phyloP scores from a whole-genome alignment of 2,797 vertebrate genomes.

The Aeoliscus strigatus region DNA sequence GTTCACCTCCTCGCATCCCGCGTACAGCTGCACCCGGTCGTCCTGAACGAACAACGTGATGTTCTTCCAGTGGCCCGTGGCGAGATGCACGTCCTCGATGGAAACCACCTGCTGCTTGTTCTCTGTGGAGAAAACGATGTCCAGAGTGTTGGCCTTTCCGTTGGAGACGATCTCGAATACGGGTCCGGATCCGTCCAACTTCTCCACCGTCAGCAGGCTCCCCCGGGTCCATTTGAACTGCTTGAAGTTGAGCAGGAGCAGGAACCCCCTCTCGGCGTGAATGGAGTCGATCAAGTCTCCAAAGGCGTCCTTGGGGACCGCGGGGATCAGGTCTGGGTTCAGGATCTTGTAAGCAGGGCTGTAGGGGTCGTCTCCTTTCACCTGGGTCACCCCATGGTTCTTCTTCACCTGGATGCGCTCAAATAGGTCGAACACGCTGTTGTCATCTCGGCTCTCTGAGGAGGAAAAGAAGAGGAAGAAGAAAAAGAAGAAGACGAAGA shows the following conservation, averaged over 20 bases:
- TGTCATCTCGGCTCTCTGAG: slow-evolving; percentile 80
- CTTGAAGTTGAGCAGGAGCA: slow-evolving; percentile 87
- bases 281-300: slow-evolving; percentile 79
- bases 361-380: slow-evolving; percentile 86
- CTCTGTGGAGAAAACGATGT: slow-evolving; percentile 88
- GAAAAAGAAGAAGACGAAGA: slow-evolving; percentile 10
- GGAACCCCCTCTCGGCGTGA: slow-evolving; percentile 85
- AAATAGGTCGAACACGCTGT: slow-evolving; percentile 85
- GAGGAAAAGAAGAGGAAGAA: slow-evolving; percentile 23
- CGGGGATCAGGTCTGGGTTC: slow-evolving; percentile 89
- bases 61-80: slow-evolving; percentile 92
- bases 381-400: slow-evolving; percentile 85
- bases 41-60: slow-evolving; percentile 89
- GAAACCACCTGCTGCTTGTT: slow-evolving; percentile 85
- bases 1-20: slow-evolving; percentile 91
- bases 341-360: slow-evolving; percentile 89
- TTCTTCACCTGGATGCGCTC: slow-evolving; percentile 86
- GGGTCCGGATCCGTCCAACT: slow-evolving; percentile 79
- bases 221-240: slow-evolving; percentile 87
- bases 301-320: slow-evolving; percentile 77
- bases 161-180: slow-evolving; percentile 93
- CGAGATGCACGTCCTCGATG: slow-evolving; percentile 89
- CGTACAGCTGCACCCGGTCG: slow-evolving; percentile 86
- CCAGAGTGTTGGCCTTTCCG: slow-evolving; percentile 91
- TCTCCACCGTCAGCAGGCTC: slow-evolving; percentile 87